Base-by-base conservation (phyloP, 1,140 invertebrate genomes). In the Heliothis virescens region DNA sequence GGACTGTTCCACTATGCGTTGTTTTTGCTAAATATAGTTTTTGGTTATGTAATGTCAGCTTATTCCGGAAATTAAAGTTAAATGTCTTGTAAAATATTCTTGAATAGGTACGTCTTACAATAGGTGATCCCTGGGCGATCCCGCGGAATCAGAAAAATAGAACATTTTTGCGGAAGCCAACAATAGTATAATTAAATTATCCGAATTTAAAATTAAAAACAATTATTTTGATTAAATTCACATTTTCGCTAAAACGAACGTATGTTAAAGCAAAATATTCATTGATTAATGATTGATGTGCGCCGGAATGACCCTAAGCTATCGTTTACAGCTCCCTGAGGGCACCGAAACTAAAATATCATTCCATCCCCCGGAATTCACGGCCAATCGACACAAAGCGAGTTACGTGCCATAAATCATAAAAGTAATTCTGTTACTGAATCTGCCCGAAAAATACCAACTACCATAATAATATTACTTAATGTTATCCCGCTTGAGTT, bases 21-120 rank as follows among this genome's bases (percentile, higher is more conserved):
- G 62, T 73, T 79, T 67, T 74, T 74, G 71, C 55, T 34, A 65
- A 75, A 69, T 29, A 80, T 60, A 75, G 52, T 72, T 74, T 74
- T 69, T 55, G 55, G 53, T 62, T 75, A 18, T 52, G n/a, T 71
- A 53, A 69, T 69, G 26, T 18, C 18, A 26, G 1, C 53, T 69
- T 41, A 21, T 13, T n/a, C 48, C 67, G 67, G 67, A 71, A 71
- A 71, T 71, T 71, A 71, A 71, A 71, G 29, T 29, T 71, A 29
- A 29, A 69, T 69, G 65, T 18, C 12, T n/a, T 71, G 67, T 53
- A 16, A 53, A 71, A 52, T 50, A 52, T 26, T 5, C 29, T 71
- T 71, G 48, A 29, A 71, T 26, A 26, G 21, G 2, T 53, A 2
- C 1, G 34, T 2, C n/a, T 63, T 0, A 47, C 16, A 47, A 16